Evolutionary conservation across 2,888 invertebrate genomes (phyloP), one percentile per base, ranked within the genome.

Genomic region (Itoplectis maculator): DNA sequence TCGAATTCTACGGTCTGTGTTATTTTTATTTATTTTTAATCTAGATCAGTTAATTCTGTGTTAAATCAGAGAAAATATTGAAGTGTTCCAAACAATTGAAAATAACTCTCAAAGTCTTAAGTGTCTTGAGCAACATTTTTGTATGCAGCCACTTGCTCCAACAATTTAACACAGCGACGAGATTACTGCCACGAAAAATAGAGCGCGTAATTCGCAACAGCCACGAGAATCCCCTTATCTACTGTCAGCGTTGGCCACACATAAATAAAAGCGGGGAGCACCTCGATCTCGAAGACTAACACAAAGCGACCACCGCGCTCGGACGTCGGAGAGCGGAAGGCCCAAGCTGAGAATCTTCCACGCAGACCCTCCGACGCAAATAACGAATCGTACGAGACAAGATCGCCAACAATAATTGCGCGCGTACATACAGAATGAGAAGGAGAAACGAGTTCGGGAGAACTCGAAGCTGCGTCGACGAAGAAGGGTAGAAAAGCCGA

Each of bases 401-500:
- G 86, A 87, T 87, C 88, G 87, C 84, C 81, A 79, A 86, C 88
- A 88, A 90, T 90, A 91, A 91, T 90, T 89, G 89, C 87, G 59
- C 6, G 87, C 86, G 84, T 87, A 89, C 88, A 88, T 89, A 87
- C 79, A 87, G 87, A 89, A 89, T 81, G 81, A 81, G 82, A 49
- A 69, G 69, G 73, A n/a, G n/a, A n/a, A 56, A 68, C 74, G 80
- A 80, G 66, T 77, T 75, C 68, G 45, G 77, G 20, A 42, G 68
- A 75, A 59, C 45, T 59, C 63, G 79, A 45, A n/a, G 76, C 35
- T 66, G 54, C 15, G 45, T 3, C 51, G 29, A 65, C 51, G 29
- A 65, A 11, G 37, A 29, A 63, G 61, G 59, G 47, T 37, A 45
- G 45, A 49, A 56, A 68, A 69, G 65, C 63, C 45, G 29, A 61